Base-by-base conservation (phyloP, 2,797 vertebrate genomes). In the Mycteria americana region DNA sequence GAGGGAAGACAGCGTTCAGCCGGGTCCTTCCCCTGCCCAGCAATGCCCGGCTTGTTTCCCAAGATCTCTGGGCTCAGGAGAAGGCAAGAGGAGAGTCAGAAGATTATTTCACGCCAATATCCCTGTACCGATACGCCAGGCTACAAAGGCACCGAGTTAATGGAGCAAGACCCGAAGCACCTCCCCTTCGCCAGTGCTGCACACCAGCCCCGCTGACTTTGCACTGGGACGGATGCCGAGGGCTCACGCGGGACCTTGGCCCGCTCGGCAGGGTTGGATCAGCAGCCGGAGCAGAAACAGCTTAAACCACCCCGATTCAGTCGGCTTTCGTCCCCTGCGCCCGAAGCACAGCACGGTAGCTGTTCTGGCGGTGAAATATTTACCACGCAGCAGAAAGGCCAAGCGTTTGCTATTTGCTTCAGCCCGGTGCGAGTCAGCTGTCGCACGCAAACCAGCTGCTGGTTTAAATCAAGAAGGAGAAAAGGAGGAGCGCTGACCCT, bases 311-410 rank as follows among this genome's bases (percentile, higher is more conserved):
- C n/a, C 25, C 30, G 18, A 5, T 3, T 35, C 2, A 0, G 18
- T 14, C 51, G 37, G 46, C 7, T 65, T 69, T 41, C 4, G 2
- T 13, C 63, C 57, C 70, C 45, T 25, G 37, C 1, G 9, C 77
- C 43, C 1, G 5, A 11, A 45, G 50, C 50, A 31, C 12, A 2
- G 62, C 2, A 0, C 3, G 0, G 41, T 18, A 30, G 41, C 37
- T 35, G 24, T 27, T 31, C 56, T 12, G 24, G 10, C 22, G 63
- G 53, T 79, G 78, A 79, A 89, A 70, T 60, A 83, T 75, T 65
- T 45, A 54, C 90, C 4, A 1, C 0, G 3, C 22, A 30, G 64
- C 41, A 59, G 19, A 78, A 53, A 41, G 59, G 68, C 59, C 68
- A 37, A 82, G 60, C 2, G 16, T 70, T 57, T 43, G 77, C 74